Conservation (phyloP, 2,888 invertebrate species). For the Stegophylla sp. region DNA sequence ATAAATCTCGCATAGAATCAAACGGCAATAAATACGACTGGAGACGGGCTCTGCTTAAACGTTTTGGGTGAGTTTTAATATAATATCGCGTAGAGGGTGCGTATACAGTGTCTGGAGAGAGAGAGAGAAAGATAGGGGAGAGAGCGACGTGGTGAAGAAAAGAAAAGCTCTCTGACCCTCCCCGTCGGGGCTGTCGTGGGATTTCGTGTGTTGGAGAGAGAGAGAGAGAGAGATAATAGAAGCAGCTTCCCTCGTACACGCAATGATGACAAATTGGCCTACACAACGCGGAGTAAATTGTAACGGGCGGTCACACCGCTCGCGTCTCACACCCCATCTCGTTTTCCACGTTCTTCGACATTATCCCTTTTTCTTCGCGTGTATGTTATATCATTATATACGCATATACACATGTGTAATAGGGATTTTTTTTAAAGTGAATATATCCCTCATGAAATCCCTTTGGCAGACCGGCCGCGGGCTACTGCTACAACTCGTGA, state of each 20-base stretch:
- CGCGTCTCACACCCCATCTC: background rate
- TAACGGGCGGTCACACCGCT: slow-evolving; percentile 3
- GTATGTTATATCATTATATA: background rate
- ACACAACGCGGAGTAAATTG: slow-evolving; percentile 45
- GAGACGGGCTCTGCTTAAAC: slow-evolving; percentile 50
- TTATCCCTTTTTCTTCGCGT: slow-evolving; percentile 37
- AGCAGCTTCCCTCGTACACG: slow-evolving; percentile 28
- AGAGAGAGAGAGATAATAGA: too few species aligned
- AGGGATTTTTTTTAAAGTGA: slow-evolving; percentile 20
- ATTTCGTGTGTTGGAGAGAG: slow-evolving; percentile 4
- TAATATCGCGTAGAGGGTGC: slow-evolving; percentile 38
- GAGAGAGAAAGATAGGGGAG: too few species aligned
- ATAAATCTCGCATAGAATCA: slow-evolving; percentile 19
- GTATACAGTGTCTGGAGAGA: too few species aligned
- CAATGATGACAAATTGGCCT: slow-evolving; percentile 59
- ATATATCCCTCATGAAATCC: slow-evolving; percentile 44
- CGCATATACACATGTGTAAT: background rate
- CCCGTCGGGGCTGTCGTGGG: background rate
- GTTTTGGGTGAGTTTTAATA: slow-evolving; percentile 54
- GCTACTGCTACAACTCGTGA: slow-evolving; percentile 24
- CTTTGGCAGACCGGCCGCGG: too few species aligned
- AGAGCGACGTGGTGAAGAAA: background rate
- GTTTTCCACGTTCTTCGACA: slow-evolving; percentile 31
- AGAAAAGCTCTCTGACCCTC: background rate
- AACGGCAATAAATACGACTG: slow-evolving; percentile 44